A percentile compares a stretch with the other conserved stretches of the same genome.
phyloP scores from a whole-genome alignment of 2,113 vertebrate genomes.

The Antidorcas marsupialis region DNA sequence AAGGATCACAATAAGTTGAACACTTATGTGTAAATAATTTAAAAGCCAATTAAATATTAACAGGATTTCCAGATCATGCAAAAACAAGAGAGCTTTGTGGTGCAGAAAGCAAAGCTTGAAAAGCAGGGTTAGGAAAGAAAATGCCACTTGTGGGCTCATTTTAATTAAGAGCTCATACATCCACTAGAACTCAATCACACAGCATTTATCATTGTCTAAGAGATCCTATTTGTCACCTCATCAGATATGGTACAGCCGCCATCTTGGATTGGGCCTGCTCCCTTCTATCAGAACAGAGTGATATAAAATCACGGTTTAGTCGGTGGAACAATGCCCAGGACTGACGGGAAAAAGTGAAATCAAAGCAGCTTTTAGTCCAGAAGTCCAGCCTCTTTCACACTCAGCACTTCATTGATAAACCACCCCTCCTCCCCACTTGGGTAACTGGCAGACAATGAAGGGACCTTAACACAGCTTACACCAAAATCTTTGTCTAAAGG shows the following conservation, averaged over 20 bases:
- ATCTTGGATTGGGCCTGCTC: not conserved
- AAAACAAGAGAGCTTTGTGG: slow-evolving; percentile 1
- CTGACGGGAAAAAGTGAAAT: not conserved
- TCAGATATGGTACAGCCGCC: not conserved
- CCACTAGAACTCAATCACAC: not conserved
- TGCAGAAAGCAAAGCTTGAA: slow-evolving; percentile 47
- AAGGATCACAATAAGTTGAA: slow-evolving; percentile 71
- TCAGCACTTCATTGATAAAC: not conserved
- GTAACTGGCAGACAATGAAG: slow-evolving; percentile 32
- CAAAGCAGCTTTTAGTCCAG: not conserved
- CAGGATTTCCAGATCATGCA: slow-evolving; percentile 54
- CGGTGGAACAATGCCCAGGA: not conserved
- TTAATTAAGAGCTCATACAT: slow-evolving; percentile 42
- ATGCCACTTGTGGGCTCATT: slow-evolving; percentile 6
- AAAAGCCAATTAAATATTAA: slow-evolving; percentile 80
- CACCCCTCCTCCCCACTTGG: not conserved
- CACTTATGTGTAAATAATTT: slow-evolving; percentile 78
- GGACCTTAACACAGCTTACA: slow-evolving; percentile 11
- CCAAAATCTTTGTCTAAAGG: slow-evolving; percentile 46
- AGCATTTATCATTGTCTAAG: not conserved
- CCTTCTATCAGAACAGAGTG: not conserved
- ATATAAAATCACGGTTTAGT: not conserved
- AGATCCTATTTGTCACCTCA: too few relatives aligned
- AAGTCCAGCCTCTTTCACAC: not conserved
- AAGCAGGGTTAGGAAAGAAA: slow-evolving; percentile 57